These are phyloP conservation scores for Ondatra zibethicus DNA, from an alignment of 2,113 vertebrate species.

Conservation along the genomic window DNA sequence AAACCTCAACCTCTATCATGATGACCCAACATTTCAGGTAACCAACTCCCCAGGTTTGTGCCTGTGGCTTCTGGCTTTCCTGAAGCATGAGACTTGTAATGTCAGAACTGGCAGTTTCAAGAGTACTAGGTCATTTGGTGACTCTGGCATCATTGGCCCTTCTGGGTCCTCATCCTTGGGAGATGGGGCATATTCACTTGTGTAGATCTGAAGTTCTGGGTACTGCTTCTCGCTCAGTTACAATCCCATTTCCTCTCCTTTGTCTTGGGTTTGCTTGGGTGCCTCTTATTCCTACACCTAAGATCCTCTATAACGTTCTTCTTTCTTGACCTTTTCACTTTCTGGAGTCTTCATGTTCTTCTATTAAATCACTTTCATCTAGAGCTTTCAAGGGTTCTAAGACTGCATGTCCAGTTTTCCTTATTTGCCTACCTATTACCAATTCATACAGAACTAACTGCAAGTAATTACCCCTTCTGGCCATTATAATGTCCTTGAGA, in stretches of 20 bases:
- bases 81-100: background rate
- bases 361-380: constrained; percentile 14
- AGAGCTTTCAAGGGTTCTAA: background rate
- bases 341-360: background rate
- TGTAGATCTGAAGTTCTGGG: background rate
- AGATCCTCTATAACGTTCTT: background rate
- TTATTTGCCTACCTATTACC: background rate
- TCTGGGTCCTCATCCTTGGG: background rate
- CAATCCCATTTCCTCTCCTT: background rate
- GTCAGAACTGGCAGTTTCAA: background rate
- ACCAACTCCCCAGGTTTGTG: background rate
- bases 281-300: background rate
- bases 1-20: background rate
- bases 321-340: background rate
- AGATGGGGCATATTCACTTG: no score
- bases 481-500: background rate
- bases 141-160: background rate
- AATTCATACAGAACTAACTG: background rate
- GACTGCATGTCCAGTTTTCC: background rate
- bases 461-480: background rate
- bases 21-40: background rate
- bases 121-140: background rate
- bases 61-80: background rate
- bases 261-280: background rate
- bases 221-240: background rate